Evolutionary conservation across 2,113 vertebrate genomes (phyloP), one percentile per base, ranked within the genome.

Genomic region (Seriola dumerili): DNA sequence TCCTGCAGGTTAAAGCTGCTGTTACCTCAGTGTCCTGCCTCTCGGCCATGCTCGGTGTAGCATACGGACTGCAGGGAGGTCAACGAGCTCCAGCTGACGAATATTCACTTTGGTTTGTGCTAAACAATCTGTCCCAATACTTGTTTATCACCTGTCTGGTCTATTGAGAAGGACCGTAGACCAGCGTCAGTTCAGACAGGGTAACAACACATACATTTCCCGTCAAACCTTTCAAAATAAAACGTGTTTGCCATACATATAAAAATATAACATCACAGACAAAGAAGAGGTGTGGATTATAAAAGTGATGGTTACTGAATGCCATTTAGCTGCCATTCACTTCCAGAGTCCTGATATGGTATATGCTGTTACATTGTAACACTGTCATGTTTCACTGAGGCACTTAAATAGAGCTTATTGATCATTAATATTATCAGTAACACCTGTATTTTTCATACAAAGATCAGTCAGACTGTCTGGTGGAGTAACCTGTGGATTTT

Each of bases 11-110:
- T 8, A 34, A 13, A 46, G 63, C 36, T 8, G 3, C 1, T 8
- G 3, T 88, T 83, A 95, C 94, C 94, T 96, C 94, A 84, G 78
- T 90, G 80, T 95, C 94, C 87, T 88, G 91, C 93, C 92, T 94
- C 81, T 95, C 94, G 78, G 94, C 93, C 94, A 95, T 95, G 77
- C 92, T 91, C 42, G 62, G 85, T 66, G 7, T 36, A 29, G 65
- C 94, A 94, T 94, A 72, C 19, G 66, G 58, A n/a, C 89, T 55
- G 85, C 76, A 40, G 65, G 23, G 58, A n/a, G 38, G 67, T 64
- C 23, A 13, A 14, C 72, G 54, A 68, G 11, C 38, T 61, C 69
- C 58, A 21, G 42, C 9, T 14, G 36, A 62, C 29, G 0, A 67
- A 71, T 21, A 32, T 46, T 50, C 52, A 57, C 65, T 57, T 46